These are phyloP conservation scores for Larimichthys crocea DNA, from an alignment of 2,113 vertebrate species.

Conservation along the genomic window DNA sequence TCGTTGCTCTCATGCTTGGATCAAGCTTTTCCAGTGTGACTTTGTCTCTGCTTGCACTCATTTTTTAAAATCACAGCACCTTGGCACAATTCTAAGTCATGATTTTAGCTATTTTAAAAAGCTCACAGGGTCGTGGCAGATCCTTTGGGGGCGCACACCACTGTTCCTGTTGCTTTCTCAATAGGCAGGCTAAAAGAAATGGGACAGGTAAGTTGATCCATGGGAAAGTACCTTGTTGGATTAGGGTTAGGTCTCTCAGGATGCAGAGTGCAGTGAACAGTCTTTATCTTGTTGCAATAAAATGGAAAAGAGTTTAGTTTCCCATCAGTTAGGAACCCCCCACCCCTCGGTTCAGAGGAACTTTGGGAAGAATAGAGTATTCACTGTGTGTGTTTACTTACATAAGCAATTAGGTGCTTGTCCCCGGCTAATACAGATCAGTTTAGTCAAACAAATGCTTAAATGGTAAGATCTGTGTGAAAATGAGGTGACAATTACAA, in stretches of 20 bases:
- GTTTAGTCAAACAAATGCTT: neutral
- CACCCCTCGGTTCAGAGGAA: neutral
- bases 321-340: neutral
- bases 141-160: neutral
- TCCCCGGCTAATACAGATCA: neutral
- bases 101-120: neutral
- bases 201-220: constrained; percentile 61
- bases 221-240: constrained; percentile 52
- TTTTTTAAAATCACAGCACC: constrained; percentile 10
- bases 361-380: neutral
- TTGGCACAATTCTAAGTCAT: neutral
- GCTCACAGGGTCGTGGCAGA: neutral
- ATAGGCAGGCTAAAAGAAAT: constrained; percentile 11
- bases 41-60: constrained; percentile 8
- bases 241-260: constrained; percentile 35
- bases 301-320: constrained; percentile 24
- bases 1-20: neutral
- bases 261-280: neutral
- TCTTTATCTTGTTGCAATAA: constrained; percentile 46
- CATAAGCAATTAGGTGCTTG: neutral
- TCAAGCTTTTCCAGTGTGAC: constrained; percentile 36
- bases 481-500: neutral
- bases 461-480: neutral
- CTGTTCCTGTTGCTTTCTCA: neutral
- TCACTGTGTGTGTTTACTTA: neutral